A percentile compares a stretch with the other conserved stretches of the same genome.
Evolutionary conservation across 2,888 invertebrate species (phyloP).

Genomic region (Antheraea yamamai): DNA sequence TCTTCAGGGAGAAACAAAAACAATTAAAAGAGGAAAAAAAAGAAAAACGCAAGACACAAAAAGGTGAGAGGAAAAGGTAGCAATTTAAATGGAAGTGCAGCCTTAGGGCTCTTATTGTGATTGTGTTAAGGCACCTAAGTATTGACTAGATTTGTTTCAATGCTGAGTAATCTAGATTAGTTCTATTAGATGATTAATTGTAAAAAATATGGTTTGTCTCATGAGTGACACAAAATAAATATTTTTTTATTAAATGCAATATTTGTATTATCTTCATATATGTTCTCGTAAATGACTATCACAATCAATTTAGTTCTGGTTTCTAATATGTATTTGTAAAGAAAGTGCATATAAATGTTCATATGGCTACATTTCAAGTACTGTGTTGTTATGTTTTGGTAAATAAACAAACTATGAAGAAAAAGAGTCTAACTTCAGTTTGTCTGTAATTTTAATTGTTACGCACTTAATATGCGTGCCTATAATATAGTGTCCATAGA

Average conservation of each 20-base stretch:
- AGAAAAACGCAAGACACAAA: slow-evolving; percentile 96
- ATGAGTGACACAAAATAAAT: slow-evolving; percentile 2
- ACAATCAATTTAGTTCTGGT: neutral
- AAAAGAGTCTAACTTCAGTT: neutral
- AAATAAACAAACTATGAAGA: neutral
- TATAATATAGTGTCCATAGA: neutral
- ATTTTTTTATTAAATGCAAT: neutral
- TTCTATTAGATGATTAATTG: neutral
- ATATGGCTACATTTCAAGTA: neutral
- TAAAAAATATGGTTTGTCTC: neutral
- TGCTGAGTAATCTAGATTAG: neutral
- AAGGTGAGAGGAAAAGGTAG: slow-evolving; percentile 95
- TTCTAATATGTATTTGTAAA: neutral
- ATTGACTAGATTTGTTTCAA: slow-evolving; percentile 7
- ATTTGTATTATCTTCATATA: neutral
- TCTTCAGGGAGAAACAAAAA: slow-evolving; percentile 92
- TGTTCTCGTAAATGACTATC: neutral
- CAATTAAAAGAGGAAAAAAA: slow-evolving; percentile 94
- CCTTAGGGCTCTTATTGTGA: neutral
- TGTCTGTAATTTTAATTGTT: neutral
- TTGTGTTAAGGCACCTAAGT: slow-evolving; percentile 2
- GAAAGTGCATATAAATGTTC: neutral
- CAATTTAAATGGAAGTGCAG: slow-evolving; percentile 49
- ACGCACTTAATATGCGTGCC: neutral
- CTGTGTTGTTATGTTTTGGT: neutral